These are phyloP conservation scores for Ptilonorhynchus violaceus DNA, from an alignment of 2,113 vertebrate genomes.

Conservation along the genomic window DNA sequence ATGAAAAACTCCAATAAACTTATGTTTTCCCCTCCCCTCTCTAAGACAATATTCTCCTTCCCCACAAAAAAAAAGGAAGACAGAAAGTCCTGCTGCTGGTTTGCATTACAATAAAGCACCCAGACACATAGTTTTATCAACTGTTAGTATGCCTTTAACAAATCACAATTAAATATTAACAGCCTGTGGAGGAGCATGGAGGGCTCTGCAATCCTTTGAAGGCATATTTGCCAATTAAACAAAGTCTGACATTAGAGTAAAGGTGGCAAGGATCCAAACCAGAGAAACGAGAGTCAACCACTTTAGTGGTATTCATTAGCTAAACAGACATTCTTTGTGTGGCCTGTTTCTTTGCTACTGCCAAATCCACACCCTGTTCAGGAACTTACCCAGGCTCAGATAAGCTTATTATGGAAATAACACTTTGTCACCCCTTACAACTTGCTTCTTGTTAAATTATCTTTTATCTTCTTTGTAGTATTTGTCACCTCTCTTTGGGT, in stretches of 20 bases:
- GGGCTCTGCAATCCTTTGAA: conserved; percentile 75
- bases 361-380: conserved; percentile 81
- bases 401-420: conserved; percentile 84
- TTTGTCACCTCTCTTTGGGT: conserved; percentile 75
- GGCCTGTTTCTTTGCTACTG: conserved; percentile 78
- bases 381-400: conserved; percentile 75
- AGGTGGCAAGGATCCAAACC: conserved; percentile 83
- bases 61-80: neutral
- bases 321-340: conserved; percentile 79
- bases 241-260: conserved; percentile 76
- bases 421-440: conserved; percentile 80
- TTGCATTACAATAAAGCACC: conserved; percentile 69
- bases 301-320: conserved; percentile 80
- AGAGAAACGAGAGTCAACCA: conserved; percentile 80
- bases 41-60: neutral
- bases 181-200: conserved; percentile 65
- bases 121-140: conserved; percentile 67
- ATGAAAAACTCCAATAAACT: neutral
- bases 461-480: conserved; percentile 79
- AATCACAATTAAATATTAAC: conserved; percentile 82
- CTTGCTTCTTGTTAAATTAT: conserved; percentile 81
- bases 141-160: conserved; percentile 74
- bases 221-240: conserved; percentile 83
- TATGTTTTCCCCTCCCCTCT: neutral
- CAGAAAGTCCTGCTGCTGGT: conserved; percentile 42